Evolutionary conservation across 2,888 invertebrate genomes (phyloP).

Genomic region (Oxyscelio sp.): DNA sequence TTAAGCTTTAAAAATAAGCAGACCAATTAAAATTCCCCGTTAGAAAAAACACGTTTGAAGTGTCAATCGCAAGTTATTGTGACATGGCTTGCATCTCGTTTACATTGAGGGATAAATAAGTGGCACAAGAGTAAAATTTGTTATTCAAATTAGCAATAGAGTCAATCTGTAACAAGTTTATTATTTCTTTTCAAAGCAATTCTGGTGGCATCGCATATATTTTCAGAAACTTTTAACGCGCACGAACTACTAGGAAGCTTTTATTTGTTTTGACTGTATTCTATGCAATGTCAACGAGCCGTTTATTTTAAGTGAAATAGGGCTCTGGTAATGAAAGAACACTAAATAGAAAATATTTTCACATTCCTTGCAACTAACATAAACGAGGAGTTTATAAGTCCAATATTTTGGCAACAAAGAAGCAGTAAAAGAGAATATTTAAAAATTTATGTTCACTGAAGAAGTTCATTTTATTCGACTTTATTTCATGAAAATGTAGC

Average conservation of each 20-base stretch:
- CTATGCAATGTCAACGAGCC: constrained; percentile 27
- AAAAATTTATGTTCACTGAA: too few relatives aligned
- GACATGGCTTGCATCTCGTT: constrained; percentile 4
- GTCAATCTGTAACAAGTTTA: constrained; percentile 40
- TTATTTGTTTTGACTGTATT: constrained; percentile 26
- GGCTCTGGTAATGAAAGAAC: not conserved
- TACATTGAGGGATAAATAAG: constrained; percentile 21
- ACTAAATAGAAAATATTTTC: not conserved
- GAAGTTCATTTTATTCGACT: too few relatives aligned
- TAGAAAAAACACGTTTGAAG: constrained; percentile 21
- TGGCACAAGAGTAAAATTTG: constrained; percentile 31
- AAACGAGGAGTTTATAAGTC: not conserved
- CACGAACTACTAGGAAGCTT: not conserved
- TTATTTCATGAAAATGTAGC: too few relatives aligned
- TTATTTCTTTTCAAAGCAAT: constrained; percentile 32
- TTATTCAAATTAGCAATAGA: constrained; percentile 44
- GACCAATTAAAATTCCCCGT: constrained; percentile 16
- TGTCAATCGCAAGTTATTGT: constrained; percentile 16
- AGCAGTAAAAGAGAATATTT: too few relatives aligned
- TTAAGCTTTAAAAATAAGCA: too few relatives aligned
- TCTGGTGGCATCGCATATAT: constrained; percentile 4
- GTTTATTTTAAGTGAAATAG: constrained; percentile 28
- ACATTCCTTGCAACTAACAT: not conserved
- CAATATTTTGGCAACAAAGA: not conserved
- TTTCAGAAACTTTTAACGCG: constrained; percentile 31